phyloP scores from a whole-genome alignment of 2,888 invertebrate genomes.

The Seira musarum region DNA sequence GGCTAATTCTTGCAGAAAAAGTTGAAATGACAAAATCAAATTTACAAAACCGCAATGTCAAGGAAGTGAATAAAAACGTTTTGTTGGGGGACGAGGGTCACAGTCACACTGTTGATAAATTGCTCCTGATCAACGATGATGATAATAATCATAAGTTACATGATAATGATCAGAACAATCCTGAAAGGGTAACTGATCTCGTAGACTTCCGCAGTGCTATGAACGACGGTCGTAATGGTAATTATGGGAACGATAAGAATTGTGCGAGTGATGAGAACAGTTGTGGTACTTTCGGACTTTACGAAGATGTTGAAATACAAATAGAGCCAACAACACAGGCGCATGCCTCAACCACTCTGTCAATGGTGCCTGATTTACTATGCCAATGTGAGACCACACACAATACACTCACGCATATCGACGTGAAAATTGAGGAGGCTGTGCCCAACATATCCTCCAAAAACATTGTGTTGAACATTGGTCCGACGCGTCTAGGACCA shows the following conservation, averaged over 20 bases:
- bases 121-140: slow-evolving; percentile 33
- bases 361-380: slow-evolving; percentile 69
- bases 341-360: slow-evolving; percentile 61
- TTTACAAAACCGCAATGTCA: slow-evolving; percentile 60
- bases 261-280: slow-evolving; percentile 38
- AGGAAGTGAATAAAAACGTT: slow-evolving; percentile 21
- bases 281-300: slow-evolving; percentile 58
- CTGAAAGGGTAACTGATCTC: slow-evolving; percentile 56
- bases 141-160: slow-evolving; percentile 20
- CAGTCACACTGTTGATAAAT: slow-evolving; percentile 48
- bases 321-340: slow-evolving; percentile 52
- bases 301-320: slow-evolving; percentile 66
- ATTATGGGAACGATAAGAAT: not conserved
- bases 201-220: slow-evolving; percentile 52
- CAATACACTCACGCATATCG: slow-evolving; percentile 66
- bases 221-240: not conserved
- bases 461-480: slow-evolving; percentile 57
- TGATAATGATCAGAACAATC: slow-evolving; percentile 56
- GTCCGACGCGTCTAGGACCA: slow-evolving; percentile 3
- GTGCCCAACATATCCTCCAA: slow-evolving; percentile 46
- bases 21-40: slow-evolving; percentile 65
- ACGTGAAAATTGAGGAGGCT: slow-evolving; percentile 64
- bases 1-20: slow-evolving; percentile 64
- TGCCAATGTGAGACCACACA: slow-evolving; percentile 67
- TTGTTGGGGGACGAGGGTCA: slow-evolving; percentile 38